phyloP scores from a whole-genome alignment of 2,888 invertebrate species.

The Vanessa cardui region DNA sequence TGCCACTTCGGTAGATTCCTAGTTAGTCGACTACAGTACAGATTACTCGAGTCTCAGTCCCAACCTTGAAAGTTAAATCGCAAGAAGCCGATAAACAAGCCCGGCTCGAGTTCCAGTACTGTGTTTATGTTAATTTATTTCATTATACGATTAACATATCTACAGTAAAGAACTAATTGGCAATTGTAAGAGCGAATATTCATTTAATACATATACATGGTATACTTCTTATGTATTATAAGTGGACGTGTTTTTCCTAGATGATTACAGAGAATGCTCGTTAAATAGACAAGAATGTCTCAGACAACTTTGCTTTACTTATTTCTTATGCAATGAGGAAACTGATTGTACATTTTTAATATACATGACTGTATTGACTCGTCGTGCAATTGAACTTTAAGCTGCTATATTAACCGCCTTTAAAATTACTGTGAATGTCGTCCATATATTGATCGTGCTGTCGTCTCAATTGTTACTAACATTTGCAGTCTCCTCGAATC shows the following conservation, averaged over 20 bases:
- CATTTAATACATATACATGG: conserved; percentile 9
- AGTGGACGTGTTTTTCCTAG: conserved; percentile 22
- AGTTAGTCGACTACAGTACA: conserved; percentile 33
- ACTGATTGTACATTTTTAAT: conserved; percentile 24
- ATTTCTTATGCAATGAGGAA: conserved; percentile 40
- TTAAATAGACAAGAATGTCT: conserved; percentile 23
- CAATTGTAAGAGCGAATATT: conserved; percentile 23
- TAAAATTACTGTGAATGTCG: conserved; percentile 6
- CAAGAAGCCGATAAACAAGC: conserved; percentile 60
- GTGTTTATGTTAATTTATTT: conserved; percentile 64
- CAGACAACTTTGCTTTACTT: conserved; percentile 23
- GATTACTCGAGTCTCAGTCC: conserved; percentile 55
- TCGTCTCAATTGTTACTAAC: not conserved
- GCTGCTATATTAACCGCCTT: conserved; percentile 20
- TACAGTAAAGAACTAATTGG: conserved; percentile 37
- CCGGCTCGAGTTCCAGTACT: conserved; percentile 44
- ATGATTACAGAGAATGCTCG: conserved; percentile 20
- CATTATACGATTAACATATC: conserved; percentile 59
- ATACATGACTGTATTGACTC: conserved; percentile 16
- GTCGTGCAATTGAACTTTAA: conserved; percentile 31
- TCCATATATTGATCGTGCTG: conserved; percentile 7
- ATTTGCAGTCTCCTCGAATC: not conserved
- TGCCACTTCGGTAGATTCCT: conserved; percentile 34
- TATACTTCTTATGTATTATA: conserved; percentile 3
- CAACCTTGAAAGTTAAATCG: conserved; percentile 61